Percentiles rank a stretch among this genome's conserved stretches.
Evolutionary conservation across 2,888 invertebrate genomes (phyloP).

Genomic region (Agrotis clavis): DNA sequence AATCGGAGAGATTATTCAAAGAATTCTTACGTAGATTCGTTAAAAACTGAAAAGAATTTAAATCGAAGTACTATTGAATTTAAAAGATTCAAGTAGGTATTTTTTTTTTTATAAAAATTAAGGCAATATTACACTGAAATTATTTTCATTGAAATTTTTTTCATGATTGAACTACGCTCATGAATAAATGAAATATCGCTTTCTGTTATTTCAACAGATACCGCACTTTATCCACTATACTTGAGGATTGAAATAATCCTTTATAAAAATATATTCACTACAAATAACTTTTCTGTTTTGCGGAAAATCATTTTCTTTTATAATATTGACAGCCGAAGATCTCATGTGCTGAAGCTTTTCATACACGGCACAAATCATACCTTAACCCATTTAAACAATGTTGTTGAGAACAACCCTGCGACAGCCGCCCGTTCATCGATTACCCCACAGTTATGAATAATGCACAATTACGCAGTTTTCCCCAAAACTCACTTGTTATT

Average conservation of each 20-base stretch:
- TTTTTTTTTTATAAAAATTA: neutral
- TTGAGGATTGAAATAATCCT: no score
- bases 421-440: conserved; percentile 36
- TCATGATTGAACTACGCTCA: no score
- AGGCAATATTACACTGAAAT: neutral
- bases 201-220: no score
- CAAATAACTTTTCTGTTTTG: no score
- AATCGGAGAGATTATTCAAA: conserved; percentile 7
- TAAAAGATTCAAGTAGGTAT: neutral
- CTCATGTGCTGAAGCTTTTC: no score
- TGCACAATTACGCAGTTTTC: conserved; percentile 39
- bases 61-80: conserved; percentile 18
- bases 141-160: neutral
- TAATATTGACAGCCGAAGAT: no score
- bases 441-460: conserved; percentile 46
- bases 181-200: no score
- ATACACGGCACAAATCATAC: neutral
- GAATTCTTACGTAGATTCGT: conserved; percentile 25
- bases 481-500: conserved; percentile 72
- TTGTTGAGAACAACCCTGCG: conserved; percentile 28
- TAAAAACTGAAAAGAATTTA: conserved; percentile 31
- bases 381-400: conserved; percentile 3
- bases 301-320: no score
- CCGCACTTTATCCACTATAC: no score
- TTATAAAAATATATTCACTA: no score